Evolutionary conservation across 2,797 vertebrate genomes (phyloP).

Genomic region (Cichlasoma orientale): DNA sequence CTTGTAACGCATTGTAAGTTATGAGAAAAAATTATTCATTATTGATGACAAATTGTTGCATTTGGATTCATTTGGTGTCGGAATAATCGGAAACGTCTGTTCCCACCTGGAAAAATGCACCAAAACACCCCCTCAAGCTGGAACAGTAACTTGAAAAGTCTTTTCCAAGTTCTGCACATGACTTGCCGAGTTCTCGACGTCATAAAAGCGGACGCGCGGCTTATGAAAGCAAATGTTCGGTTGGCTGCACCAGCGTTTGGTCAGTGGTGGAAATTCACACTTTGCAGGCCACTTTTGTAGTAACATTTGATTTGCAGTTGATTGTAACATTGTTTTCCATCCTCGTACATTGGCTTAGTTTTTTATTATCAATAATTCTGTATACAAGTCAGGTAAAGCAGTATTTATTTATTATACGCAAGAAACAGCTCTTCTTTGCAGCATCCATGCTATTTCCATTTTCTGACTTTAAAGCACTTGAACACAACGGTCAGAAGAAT

Average conservation of each 20-base stretch:
- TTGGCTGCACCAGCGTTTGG: not conserved
- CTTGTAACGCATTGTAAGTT: not conserved
- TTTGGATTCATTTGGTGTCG: not conserved
- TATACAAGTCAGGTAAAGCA: not conserved
- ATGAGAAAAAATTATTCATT: not conserved
- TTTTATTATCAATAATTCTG: not conserved
- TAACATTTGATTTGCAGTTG: not conserved
- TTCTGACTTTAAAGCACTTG: not conserved
- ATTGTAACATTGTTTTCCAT: not conserved
- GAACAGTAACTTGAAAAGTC: not conserved
- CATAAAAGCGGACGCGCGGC: not conserved
- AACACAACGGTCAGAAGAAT: accelerated
- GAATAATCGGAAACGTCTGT: not conserved
- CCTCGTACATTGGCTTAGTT: not conserved
- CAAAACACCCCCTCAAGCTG: not conserved
- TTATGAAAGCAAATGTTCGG: not conserved
- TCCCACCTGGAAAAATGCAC: not conserved
- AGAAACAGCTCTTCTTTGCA: not conserved
- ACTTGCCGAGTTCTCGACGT: not conserved
- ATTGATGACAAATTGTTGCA: not conserved
- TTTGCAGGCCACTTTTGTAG: not conserved
- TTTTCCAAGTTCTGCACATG: not conserved
- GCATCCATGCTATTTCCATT: not conserved
- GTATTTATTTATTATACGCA: not conserved
- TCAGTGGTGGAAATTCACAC: not conserved